A percentile compares a stretch with the other conserved stretches of the same genome.
phyloP scores from a whole-genome alignment of 2,113 vertebrate genomes.

The Anguilla japonica region DNA sequence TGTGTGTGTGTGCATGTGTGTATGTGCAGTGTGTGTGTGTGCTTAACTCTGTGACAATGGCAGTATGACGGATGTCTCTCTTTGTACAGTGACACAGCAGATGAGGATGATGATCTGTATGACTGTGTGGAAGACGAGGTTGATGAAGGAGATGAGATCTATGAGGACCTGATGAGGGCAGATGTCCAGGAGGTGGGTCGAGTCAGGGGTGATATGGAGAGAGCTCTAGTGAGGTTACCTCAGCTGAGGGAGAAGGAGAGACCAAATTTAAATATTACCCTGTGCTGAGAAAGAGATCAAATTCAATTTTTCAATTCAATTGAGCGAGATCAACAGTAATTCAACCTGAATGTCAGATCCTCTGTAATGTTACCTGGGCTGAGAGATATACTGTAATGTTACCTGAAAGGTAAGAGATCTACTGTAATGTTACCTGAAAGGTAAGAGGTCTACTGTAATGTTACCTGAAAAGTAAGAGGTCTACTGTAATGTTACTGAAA shows the following conservation, averaged over 20 bases:
- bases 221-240: no score
- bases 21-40: constrained; percentile 6
- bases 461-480: no score
- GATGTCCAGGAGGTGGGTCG: constrained; percentile 41
- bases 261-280: background rate
- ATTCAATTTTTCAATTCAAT: no score
- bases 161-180: constrained; percentile 71
- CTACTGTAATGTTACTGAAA: no score
- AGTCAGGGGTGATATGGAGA: background rate
- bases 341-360: background rate
- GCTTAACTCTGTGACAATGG: background rate
- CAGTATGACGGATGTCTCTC: background rate
- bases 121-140: constrained; percentile 82
- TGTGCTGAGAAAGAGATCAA: background rate
- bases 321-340: background rate
- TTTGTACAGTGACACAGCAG: constrained; percentile 76
- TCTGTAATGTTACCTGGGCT: background rate
- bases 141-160: constrained; percentile 70
- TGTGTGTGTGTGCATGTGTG: background rate
- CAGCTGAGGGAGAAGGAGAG: no score
- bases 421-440: no score
- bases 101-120: constrained; percentile 87
- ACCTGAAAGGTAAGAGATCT: background rate
- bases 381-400: background rate
- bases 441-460: no score